Evolutionary conservation across 2,113 vertebrate species (phyloP).

Genomic region (Upupa epops): DNA sequence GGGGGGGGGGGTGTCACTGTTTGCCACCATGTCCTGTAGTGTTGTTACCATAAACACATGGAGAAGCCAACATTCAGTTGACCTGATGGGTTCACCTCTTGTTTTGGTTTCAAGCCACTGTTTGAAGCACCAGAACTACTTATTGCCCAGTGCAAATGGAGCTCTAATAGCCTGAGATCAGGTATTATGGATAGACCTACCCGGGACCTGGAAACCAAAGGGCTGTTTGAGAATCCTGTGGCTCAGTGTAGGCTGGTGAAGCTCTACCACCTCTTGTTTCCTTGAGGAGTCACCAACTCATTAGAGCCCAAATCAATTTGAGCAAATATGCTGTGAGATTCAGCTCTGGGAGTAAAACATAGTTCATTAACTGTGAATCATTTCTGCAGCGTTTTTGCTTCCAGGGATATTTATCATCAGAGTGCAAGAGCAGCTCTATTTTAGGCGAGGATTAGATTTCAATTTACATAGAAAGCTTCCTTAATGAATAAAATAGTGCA

Average conservation of each 20-base stretch:
- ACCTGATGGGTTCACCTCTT: background rate
- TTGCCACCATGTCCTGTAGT: background rate
- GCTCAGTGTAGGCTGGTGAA: slow-evolving; percentile 54
- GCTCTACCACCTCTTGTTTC: slow-evolving; percentile 50
- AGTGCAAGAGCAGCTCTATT: slow-evolving; percentile 55
- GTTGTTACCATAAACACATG: background rate
- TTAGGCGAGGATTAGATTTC: slow-evolving; percentile 51
- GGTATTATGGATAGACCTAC: slow-evolving; percentile 1
- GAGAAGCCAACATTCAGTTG: background rate
- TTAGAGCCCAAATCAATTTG: slow-evolving; percentile 58
- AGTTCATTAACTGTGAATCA: slow-evolving; percentile 60
- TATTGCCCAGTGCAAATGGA: background rate
- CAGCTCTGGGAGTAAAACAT: slow-evolving; percentile 44
- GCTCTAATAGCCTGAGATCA: background rate
- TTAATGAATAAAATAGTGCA: slow-evolving; percentile 22
- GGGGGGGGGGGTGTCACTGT: too few species aligned
- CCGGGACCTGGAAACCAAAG: background rate
- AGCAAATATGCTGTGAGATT: slow-evolving; percentile 56
- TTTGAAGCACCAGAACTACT: background rate
- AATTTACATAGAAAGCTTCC: slow-evolving; percentile 61
- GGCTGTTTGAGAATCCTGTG: slow-evolving; percentile 5
- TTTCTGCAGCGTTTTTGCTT: slow-evolving; percentile 54
- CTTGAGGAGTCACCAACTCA: slow-evolving; percentile 38
- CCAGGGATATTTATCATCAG: slow-evolving; percentile 57
- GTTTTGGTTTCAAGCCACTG: background rate